These are phyloP conservation scores for Arctopsyche grandis DNA, from an alignment of 1,140 invertebrate genomes.

Conservation along the genomic window DNA sequence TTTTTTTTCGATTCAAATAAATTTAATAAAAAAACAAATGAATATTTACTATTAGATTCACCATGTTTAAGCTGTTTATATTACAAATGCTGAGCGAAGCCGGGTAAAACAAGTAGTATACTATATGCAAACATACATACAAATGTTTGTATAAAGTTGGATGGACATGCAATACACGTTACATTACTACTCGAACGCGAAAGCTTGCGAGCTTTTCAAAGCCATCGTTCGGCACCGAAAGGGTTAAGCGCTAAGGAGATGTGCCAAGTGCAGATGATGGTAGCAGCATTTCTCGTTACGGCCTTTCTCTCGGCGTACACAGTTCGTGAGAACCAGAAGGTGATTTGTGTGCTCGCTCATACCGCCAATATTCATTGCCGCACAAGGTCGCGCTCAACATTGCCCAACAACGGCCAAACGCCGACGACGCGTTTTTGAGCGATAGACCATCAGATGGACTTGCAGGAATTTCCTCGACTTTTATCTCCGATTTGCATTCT, in stretches of 20 bases:
- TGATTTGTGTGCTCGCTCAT: constrained; percentile 1
- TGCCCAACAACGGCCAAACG: background rate
- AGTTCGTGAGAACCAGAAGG: constrained; percentile 21
- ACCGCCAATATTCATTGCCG: constrained; percentile 22
- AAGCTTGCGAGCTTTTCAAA: no score
- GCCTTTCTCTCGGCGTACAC: constrained; percentile 17
- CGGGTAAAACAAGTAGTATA: no score
- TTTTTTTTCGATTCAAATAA: no score
- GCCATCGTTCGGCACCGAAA: background rate
- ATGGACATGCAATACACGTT: background rate
- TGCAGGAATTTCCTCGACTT: no score
- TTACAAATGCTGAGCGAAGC: no score
- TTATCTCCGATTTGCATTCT: no score
- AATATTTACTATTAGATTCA: no score
- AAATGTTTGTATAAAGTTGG: background rate
- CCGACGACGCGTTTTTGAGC: no score
- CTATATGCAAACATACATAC: background rate
- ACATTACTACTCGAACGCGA: no score
- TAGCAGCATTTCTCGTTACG: constrained; percentile 16
- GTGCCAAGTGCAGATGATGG: constrained; percentile 16
- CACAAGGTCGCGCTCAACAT: constrained; percentile 15
- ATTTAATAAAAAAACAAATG: no score
- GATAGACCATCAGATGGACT: no score
- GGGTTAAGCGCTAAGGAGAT: background rate
- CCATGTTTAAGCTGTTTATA: no score